A percentile compares a stretch with the other conserved stretches of the same genome.
Evolutionary conservation across 2,113 vertebrate species (phyloP).

Genomic region (Pantherophis guttatus): DNA sequence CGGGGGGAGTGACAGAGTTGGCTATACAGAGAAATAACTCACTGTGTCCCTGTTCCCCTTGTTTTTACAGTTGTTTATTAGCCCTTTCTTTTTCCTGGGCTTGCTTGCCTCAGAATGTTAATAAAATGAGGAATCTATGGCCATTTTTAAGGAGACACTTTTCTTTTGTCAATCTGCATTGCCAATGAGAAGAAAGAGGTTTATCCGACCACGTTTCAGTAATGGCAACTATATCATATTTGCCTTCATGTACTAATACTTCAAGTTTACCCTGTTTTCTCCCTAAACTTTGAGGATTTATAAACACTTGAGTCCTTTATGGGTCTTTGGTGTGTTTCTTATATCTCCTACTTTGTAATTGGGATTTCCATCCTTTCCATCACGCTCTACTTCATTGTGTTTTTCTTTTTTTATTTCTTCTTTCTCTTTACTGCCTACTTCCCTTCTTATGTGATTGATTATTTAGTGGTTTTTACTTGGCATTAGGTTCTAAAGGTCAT

Average conservation of each 20-base stretch:
- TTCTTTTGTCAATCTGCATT: constrained; percentile 12
- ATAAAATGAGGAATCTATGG: constrained; percentile 1
- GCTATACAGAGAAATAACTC: constrained; percentile 57
- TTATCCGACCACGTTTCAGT: not conserved
- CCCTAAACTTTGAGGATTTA: not conserved
- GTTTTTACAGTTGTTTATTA: constrained; percentile 31
- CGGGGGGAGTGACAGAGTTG: not conserved
- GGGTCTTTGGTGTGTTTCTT: not conserved
- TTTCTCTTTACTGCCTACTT: not conserved
- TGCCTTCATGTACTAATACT: not conserved
- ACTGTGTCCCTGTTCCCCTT: constrained; percentile 42
- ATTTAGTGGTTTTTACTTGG: not conserved
- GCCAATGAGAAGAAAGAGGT: not conserved
- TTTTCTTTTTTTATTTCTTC: not conserved
- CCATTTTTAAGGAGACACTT: constrained; percentile 9
- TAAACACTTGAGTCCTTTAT: not conserved
- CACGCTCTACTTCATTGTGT: not conserved
- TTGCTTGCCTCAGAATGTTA: constrained; percentile 30
- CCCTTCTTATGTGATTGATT: not conserved
- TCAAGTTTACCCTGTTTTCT: not conserved
- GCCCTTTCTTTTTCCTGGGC: constrained; percentile 18
- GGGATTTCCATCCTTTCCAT: not conserved
- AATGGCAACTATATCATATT: not conserved
- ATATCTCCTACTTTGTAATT: not conserved
- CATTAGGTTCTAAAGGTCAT: not conserved